phyloP scores from a whole-genome alignment of 2,888 invertebrate species.

The Sarcophaga caerulescens region DNA sequence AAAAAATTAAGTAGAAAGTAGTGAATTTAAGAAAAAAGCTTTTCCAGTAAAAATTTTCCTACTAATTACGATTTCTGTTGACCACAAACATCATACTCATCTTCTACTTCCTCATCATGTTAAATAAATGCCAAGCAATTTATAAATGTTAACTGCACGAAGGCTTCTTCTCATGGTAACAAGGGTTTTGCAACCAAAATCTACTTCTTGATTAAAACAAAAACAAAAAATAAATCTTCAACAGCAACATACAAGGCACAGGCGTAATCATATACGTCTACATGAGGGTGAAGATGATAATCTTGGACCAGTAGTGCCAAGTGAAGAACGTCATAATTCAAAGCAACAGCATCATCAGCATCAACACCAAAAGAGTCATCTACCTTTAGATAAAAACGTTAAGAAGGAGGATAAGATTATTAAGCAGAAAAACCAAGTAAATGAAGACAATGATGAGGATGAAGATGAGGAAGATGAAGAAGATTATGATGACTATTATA shows the following conservation, averaged over 20 bases:
- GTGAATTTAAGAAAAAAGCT: too few species aligned
- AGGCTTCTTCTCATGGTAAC: conserved; percentile 9
- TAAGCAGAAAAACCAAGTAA: neutral
- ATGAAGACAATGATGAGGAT: conserved; percentile 32
- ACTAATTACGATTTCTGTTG: neutral
- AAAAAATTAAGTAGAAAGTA: neutral
- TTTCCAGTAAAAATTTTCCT: neutral
- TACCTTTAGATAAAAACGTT: neutral
- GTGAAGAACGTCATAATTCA: conserved; percentile 43
- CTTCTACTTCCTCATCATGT: conserved; percentile 2
- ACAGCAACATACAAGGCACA: conserved; percentile 32
- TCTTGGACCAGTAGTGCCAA: neutral
- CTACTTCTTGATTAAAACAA: neutral
- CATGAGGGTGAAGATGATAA: neutral
- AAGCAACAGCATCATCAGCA: conserved; percentile 57
- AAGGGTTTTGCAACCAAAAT: neutral
- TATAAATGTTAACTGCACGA: neutral
- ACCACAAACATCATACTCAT: conserved; percentile 18
- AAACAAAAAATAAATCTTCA: conserved; percentile 7
- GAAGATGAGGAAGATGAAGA: conserved; percentile 46
- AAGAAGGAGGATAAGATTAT: neutral
- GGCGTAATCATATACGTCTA: neutral
- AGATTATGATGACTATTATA: conserved; percentile 60
- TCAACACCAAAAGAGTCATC: neutral
- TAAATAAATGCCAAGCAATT: neutral